Evolutionary conservation across 2,888 invertebrate species (phyloP), one percentile per base, ranked within the genome.

Genomic region (Drosophila longiperda): DNA sequence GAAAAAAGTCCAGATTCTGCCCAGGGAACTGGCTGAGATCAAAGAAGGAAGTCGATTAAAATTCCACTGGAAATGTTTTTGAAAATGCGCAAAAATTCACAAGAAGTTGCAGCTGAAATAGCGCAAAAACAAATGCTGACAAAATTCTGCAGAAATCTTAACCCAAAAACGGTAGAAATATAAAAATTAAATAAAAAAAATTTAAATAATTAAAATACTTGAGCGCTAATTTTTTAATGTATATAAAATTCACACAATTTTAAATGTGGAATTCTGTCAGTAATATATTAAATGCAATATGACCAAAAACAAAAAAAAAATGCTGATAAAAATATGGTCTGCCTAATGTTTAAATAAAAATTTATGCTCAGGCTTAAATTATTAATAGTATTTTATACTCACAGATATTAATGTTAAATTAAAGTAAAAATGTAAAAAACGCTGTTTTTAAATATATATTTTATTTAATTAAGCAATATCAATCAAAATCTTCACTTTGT

Each of bases 1-100:
- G 64, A 65, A 69, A 78, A 69, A 69, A 69, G 70, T 48, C 55
- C 45, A 36, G 36, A 55, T 70, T 20, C 29, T 50, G 66, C 48
- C 20, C 40, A 26, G 40, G 26, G 12, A 52, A 34, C 48, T 71
- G 71, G 33, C 66, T 42, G 66, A 83, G 83, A 87, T 87, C 88
- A 84, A 84, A 84, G 81, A 67, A 71, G 45, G 53, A 71, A 36
- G 50, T 76, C 83, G 86, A 85, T 86, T 85, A 65, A 78, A 85
- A 87, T 83, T 85, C 83, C 68, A 54, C 34, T 26, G 54, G 49
- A 63, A 80, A 67, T 76, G 38, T 42, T 50, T 32, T 36, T 45
- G 11, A 55, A 68, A 73, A 67, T 74, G 63, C 34, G 42, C 29
- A 48, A 52, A 59, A 65, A 67, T 64, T 57, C 75, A 58, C 23